These are phyloP conservation scores for Leptinotarsa lineolata DNA, from an alignment of 1,140 invertebrate genomes.

Conservation along the genomic window DNA sequence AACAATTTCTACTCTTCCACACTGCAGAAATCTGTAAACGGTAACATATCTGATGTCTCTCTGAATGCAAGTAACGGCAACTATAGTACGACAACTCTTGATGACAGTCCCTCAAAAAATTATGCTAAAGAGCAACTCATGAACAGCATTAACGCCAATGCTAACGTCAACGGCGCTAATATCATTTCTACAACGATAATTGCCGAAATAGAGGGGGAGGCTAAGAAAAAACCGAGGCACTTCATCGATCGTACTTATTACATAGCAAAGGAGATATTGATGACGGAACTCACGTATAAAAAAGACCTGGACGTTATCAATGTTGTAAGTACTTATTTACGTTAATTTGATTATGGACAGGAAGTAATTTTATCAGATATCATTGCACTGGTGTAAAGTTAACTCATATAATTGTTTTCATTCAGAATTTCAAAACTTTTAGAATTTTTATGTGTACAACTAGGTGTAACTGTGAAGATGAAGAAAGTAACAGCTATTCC, in stretches of 20 bases:
- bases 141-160: slow-evolving; percentile 50
- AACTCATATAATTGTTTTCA: no score
- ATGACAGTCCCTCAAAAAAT: slow-evolving; percentile 45
- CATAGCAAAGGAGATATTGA: slow-evolving; percentile 91
- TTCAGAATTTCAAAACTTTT: no score
- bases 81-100: slow-evolving; percentile 34
- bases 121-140: slow-evolving; percentile 48
- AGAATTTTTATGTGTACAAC: no score
- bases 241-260: slow-evolving; percentile 82
- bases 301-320: slow-evolving; percentile 93
- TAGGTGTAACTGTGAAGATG: no score
- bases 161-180: slow-evolving; percentile 29
- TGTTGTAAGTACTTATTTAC: slow-evolving; percentile 63
- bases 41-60: slow-evolving; percentile 43
- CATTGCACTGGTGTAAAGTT: no score
- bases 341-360: no score
- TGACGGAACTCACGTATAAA: slow-evolving; percentile 95
- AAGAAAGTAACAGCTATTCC: no score
- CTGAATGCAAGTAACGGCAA: slow-evolving; percentile 40
- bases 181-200: slow-evolving; percentile 48
- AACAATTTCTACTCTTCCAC: slow-evolving; percentile 49
- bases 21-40: slow-evolving; percentile 43
- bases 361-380: no score
- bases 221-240: slow-evolving; percentile 47
- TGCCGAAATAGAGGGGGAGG: slow-evolving; percentile 54